A percentile compares a stretch with the other conserved stretches of the same genome.
These are phyloP conservation scores for Macquaria australasica DNA, from an alignment of 2,113 vertebrate genomes.

Conservation along the genomic window DNA sequence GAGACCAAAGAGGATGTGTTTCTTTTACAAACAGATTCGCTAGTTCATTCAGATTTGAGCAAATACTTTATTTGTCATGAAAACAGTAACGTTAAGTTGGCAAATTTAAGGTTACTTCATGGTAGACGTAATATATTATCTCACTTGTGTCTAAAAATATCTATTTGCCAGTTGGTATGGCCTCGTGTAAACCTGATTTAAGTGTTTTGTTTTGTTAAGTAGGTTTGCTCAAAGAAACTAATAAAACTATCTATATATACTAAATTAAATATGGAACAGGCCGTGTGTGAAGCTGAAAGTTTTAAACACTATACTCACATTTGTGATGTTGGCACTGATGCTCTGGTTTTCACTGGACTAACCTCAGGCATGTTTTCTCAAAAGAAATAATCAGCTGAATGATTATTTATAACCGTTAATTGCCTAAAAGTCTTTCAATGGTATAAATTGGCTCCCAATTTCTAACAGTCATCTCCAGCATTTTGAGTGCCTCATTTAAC, in stretches of 20 bases:
- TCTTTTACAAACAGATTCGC: background rate
- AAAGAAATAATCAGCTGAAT: background rate
- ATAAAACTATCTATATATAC: background rate
- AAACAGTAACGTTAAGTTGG: too few relatives aligned
- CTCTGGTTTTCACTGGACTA: background rate
- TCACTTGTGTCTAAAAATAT: too few relatives aligned
- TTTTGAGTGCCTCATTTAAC: background rate
- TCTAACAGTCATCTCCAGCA: background rate
- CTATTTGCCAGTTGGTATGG: background rate
- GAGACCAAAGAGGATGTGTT: background rate
- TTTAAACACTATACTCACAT: background rate
- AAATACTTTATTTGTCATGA: too few relatives aligned
- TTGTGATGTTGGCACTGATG: background rate
- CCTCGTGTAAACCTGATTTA: background rate
- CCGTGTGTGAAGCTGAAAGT: background rate
- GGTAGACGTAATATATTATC: background rate
- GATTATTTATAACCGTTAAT: background rate
- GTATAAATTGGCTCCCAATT: background rate
- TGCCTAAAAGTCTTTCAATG: background rate
- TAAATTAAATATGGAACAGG: background rate
- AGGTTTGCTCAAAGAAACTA: background rate
- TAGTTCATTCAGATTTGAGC: background rate
- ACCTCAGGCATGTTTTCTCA: background rate
- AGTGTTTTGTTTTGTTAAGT: background rate
- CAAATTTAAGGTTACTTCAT: too few relatives aligned